These are phyloP conservation scores for Sitobion miscanthi DNA, from an alignment of 1,140 invertebrate genomes.

Conservation along the genomic window DNA sequence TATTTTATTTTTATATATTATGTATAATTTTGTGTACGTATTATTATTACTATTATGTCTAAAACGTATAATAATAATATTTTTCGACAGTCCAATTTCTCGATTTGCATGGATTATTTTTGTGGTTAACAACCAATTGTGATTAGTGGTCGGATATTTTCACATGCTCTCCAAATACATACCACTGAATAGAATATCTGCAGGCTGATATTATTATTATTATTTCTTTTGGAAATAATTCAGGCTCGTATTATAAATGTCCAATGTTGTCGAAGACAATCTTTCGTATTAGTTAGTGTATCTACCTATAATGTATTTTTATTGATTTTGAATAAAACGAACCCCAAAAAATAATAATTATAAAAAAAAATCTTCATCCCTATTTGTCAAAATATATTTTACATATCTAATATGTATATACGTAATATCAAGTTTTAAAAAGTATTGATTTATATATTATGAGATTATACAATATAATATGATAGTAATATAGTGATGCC, in stretches of 20 bases:
- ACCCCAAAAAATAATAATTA: background rate
- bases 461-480: background rate
- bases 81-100: background rate
- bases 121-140: background rate
- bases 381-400: too few species aligned
- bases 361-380: too few species aligned
- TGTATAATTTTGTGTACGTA: background rate
- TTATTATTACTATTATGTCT: background rate
- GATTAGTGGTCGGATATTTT: constrained; percentile 11
- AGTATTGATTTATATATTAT: background rate
- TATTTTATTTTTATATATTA: too few species aligned
- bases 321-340: too few species aligned
- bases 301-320: too few species aligned
- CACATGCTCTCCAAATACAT: background rate
- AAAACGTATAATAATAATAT: background rate
- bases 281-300: background rate
- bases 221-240: background rate
- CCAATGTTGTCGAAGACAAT: background rate
- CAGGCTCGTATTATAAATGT: background rate
- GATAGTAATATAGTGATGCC: background rate
- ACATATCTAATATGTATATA: too few species aligned
- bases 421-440: background rate
- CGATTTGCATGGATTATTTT: constrained; percentile 21
- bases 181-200: background rate
- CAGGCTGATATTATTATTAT: background rate